These are phyloP conservation scores for Catocala nupta DNA, from an alignment of 2,888 invertebrate genomes.

Conservation along the genomic window DNA sequence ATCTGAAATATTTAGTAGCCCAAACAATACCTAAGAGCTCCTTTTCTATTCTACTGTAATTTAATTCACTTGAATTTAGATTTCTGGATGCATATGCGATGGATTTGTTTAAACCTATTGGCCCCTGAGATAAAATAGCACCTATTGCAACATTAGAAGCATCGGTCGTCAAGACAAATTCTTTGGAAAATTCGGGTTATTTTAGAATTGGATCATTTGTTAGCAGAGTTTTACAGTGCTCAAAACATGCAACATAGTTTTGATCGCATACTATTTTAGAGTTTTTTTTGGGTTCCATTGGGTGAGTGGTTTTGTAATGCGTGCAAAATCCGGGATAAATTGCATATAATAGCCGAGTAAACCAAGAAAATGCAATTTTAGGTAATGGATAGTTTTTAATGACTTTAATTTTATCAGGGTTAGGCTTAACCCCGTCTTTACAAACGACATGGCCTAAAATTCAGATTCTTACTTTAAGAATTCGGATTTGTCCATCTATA, in stretches of 20 bases:
- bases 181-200: constrained; percentile 23
- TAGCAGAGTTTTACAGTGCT: no score
- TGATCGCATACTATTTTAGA: constrained; percentile 18
- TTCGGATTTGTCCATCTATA: no score
- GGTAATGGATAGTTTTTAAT: constrained; percentile 3
- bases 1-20: constrained; percentile 7
- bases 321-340: constrained; percentile 52
- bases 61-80: constrained; percentile 20
- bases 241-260: constrained; percentile 7
- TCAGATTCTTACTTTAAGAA: neutral
- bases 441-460: constrained; percentile 9
- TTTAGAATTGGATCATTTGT: constrained; percentile 17
- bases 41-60: constrained; percentile 28
- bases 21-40: constrained; percentile 25
- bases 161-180: constrained; percentile 26
- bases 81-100: constrained; percentile 30
- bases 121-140: constrained; percentile 28
- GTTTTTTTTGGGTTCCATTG: constrained; percentile 41
- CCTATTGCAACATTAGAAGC: constrained; percentile 28
- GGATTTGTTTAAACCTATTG: constrained; percentile 23
- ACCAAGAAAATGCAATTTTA: constrained; percentile 40
- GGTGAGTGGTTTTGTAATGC: constrained; percentile 43
- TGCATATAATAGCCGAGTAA: constrained; percentile 51
- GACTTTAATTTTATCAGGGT: no score
- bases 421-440: no score